A percentile compares a stretch with the other conserved stretches of the same genome.
Conservation (phyloP, 1,140 invertebrate species). For the Hetaerina americana region DNA sequence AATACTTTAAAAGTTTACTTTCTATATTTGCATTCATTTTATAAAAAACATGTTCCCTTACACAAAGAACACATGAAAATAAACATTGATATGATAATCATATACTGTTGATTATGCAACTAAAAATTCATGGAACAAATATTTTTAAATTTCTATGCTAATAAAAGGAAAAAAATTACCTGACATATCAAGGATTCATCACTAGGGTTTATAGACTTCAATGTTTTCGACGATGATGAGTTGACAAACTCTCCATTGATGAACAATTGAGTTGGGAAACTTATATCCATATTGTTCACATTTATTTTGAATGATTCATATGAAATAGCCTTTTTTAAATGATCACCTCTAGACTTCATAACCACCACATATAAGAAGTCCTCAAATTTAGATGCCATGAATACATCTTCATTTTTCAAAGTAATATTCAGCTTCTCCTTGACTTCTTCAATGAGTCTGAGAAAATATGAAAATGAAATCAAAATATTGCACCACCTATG, state of each 20-base stretch:
- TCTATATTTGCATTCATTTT: too few relatives aligned
- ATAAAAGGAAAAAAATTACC: slow-evolving; percentile 23
- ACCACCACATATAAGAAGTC: slow-evolving; percentile 62
- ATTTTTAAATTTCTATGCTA: not conserved
- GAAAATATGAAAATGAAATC: slow-evolving; percentile 13
- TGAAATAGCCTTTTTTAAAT: slow-evolving; percentile 34
- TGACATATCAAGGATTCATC: slow-evolving; percentile 70
- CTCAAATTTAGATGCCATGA: slow-evolving; percentile 78
- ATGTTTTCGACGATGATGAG: slow-evolving; percentile 46
- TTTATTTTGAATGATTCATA: slow-evolving; percentile 61
- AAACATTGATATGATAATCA: too few relatives aligned
- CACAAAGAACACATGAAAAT: too few relatives aligned
- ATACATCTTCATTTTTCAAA: slow-evolving; percentile 81
- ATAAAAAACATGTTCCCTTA: too few relatives aligned
- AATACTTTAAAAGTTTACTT: too few relatives aligned
- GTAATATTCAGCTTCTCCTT: slow-evolving; percentile 65
- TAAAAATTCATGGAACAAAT: too few relatives aligned
- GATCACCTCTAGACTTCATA: slow-evolving; percentile 46
- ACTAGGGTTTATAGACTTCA: slow-evolving; percentile 67
- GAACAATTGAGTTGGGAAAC: slow-evolving; percentile 78
- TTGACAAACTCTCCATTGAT: slow-evolving; percentile 85
- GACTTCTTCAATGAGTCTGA: slow-evolving; percentile 77
- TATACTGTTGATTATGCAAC: too few relatives aligned
- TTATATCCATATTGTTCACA: slow-evolving; percentile 71
- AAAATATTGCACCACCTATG: too few relatives aligned